Evolutionary conservation across 2,888 invertebrate genomes (phyloP).

Genomic region (Hybos culiciformis): DNA sequence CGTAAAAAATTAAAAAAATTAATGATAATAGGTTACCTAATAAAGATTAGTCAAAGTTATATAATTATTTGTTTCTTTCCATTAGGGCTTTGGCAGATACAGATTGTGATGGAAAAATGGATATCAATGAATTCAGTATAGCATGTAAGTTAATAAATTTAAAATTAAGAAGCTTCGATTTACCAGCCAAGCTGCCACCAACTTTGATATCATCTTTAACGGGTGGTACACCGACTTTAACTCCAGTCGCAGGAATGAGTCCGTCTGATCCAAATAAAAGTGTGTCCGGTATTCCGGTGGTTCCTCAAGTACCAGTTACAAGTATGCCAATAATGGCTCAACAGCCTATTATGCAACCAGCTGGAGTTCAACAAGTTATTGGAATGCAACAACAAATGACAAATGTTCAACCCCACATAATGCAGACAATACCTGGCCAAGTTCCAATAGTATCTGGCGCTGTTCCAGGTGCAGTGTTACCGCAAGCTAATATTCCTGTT

Average conservation of each 20-base stretch:
- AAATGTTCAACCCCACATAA: conserved; percentile 21
- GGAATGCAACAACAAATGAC: not conserved
- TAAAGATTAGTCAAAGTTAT: not conserved
- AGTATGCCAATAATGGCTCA: conserved; percentile 9
- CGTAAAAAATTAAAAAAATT: not conserved
- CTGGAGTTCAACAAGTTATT: not conserved
- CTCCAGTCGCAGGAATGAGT: conserved; percentile 30
- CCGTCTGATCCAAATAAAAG: conserved; percentile 28
- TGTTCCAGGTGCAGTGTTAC: conserved; percentile 19
- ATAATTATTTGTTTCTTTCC: not conserved
- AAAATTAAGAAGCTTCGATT: conserved; percentile 80
- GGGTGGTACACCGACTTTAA: conserved; percentile 35
- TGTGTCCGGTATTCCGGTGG: conserved; percentile 6
- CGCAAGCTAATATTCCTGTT: conserved; percentile 31
- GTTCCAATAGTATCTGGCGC: conserved; percentile 12
- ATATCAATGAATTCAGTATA: conserved; percentile 91
- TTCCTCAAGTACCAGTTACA: conserved; percentile 11
- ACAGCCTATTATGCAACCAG: conserved; percentile 7
- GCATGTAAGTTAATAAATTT: conserved; percentile 93
- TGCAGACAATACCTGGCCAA: conserved; percentile 11
- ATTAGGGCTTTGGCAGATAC: conserved; percentile 78
- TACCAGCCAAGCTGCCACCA: conserved; percentile 77
- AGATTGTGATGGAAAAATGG: conserved; percentile 92
- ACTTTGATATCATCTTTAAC: conserved; percentile 51
- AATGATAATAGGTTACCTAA: not conserved